Base-by-base conservation (phyloP, 2,888 invertebrate genomes). In the Cephus pygmeus region DNA sequence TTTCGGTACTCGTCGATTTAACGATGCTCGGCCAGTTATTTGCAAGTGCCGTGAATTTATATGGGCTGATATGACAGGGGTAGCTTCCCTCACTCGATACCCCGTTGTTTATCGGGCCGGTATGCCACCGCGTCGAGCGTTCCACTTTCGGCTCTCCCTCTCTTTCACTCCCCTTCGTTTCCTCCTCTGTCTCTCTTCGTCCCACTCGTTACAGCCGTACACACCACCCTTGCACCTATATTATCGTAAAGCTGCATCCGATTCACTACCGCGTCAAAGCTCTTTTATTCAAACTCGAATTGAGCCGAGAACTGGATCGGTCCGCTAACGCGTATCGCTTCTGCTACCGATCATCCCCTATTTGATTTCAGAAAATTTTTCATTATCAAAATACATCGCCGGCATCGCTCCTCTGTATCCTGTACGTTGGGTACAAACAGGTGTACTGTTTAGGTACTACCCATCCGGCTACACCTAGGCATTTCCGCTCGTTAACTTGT, bases 31-130 rank as follows among this genome's bases (percentile, higher is more conserved):
- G 84, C 56, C 85, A 87, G 87, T 88, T 88, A 87, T 86, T 88
- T 84, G 87, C 87, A 87, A 87, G 85, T 87, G 87, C 85, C 85
- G 86, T 85, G 86, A 88, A 88, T 88, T 88, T 88, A 88, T 87
- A 86, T 81, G 85, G 82, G 82, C 82, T 82, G 84, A 86, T 86
- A 85, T 81, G 82, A 81, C 82, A 80, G 81, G 83, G 76, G 79
- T 76, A 77, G 36, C 76, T 79, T 80, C 84, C 83, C 84, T 85
- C 84, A 81, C 85, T 85, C 84, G 84, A 84, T 83, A 84, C 83
- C 82, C 80, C 83, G 85, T 88, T 87, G 87, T 86, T 87, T 88
- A 86, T 88, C 87, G 86, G 76, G 79, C 81, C 83, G 82, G 84
- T 85, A 85, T 85, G 84, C 86, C 82, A 82, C 83, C 81, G 80